These are phyloP conservation scores for Fragum fragum DNA, from an alignment of 2,888 invertebrate species.

Conservation along the genomic window DNA sequence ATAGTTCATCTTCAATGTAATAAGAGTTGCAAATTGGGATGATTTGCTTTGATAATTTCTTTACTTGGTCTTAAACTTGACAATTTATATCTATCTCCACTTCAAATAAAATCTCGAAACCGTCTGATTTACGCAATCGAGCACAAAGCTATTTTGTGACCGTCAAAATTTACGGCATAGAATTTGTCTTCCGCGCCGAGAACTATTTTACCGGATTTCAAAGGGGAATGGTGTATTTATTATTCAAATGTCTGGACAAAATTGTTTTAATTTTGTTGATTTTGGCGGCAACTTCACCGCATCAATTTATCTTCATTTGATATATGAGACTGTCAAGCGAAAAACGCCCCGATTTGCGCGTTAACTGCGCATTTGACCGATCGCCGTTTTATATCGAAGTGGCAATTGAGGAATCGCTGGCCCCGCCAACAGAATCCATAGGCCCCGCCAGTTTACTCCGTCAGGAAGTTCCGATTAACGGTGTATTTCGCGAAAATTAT, in stretches of 20 bases:
- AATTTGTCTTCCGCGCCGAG: constrained; percentile 14
- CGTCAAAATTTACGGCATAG: constrained; percentile 11
- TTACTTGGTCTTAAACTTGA: constrained; percentile 22
- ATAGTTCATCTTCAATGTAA: constrained; percentile 28
- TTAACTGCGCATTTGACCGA: too few species aligned
- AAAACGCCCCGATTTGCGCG: too few species aligned
- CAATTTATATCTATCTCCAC: constrained; percentile 28
- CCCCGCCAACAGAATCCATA: too few species aligned
- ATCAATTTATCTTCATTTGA: constrained; percentile 13
- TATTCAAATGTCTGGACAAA: constrained; percentile 13
- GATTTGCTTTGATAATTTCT: constrained; percentile 32
- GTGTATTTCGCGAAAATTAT: too few species aligned
- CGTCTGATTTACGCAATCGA: constrained; percentile 3
- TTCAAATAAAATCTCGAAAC: constrained; percentile 11
- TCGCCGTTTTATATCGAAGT: too few species aligned
- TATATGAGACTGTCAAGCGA: too few species aligned
- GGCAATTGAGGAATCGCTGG: too few species aligned
- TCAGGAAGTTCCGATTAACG: too few species aligned
- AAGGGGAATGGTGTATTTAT: constrained; percentile 27
- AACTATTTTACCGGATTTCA: neutral
- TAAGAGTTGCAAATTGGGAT: constrained; percentile 15
- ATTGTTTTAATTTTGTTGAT: constrained; percentile 23
- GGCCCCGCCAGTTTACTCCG: too few species aligned
- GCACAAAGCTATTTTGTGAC: constrained; percentile 23
- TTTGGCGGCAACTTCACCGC: constrained; percentile 14